Base-by-base conservation (phyloP, 2,113 vertebrate genomes). In the Gasterosteus aculeatus region DNA sequence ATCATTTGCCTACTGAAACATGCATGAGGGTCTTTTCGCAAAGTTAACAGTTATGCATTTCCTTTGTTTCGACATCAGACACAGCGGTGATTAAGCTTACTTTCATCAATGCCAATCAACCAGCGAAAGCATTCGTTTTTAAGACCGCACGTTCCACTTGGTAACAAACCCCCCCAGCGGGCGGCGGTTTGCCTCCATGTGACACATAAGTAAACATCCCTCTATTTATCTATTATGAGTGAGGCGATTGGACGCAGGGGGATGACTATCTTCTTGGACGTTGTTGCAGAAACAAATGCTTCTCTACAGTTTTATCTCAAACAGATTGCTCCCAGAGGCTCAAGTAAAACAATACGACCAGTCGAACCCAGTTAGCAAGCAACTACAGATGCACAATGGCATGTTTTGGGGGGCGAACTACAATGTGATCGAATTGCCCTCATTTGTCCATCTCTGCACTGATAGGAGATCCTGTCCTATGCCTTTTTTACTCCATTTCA, bases 311-410 rank as follows among this genome's bases (percentile, higher is more conserved):
- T 92, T 78, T 82, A 80, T 90, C 78, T 89, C 86, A 79, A 92
- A 92, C 88, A 89, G 89, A 88, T 87, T 75, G 77, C 76, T 93
- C 92, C 91, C 92, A 10, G 19, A 79, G 74, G 92, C 61, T 35
- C 72, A 73, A 60, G 87, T 88, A 49, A 83, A 92, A 92, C 90
- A 26, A 26, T 26, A 84, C 85, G 64, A 67, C 73, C 85, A 73
- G 88, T 91, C 85, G 91, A 78, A 83, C 44, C 69, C 70, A 33
- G 82, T 93, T 92, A 92, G 81, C 39, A 14, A 62, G 54, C 51
- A 16, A 58, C 79, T 81, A 26, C n/a, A 49, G 82, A 78, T 42
- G 22, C 72, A 91, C 91, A 91, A 91, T 91, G 87, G 82, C 2
- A 80, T 84, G 88, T 83, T 90, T 80, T 67, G 11, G 51, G 26